Percentiles rank a stretch among this genome's conserved stretches.
These are phyloP conservation scores for Chanos chanos DNA, from an alignment of 2,797 vertebrate genomes.

Conservation along the genomic window DNA sequence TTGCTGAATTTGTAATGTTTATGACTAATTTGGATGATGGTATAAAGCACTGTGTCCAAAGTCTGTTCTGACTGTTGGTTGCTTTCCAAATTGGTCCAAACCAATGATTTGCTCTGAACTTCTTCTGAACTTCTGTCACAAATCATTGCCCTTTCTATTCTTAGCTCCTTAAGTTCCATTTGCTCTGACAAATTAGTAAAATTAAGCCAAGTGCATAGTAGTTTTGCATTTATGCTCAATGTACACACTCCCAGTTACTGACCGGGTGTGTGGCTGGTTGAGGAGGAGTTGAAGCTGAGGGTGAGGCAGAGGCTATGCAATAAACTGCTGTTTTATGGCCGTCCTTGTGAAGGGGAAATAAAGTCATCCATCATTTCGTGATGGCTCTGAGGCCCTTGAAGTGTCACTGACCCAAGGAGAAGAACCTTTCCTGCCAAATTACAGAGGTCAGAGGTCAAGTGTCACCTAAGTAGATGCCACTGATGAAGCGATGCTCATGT, in stretches of 20 bases:
- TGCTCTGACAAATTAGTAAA: too few relatives aligned
- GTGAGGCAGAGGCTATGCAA: conserved; percentile 38
- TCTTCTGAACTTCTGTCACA: too few relatives aligned
- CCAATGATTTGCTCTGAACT: too few relatives aligned
- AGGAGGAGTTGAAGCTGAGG: neutral
- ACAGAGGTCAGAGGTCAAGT: conserved; percentile 47
- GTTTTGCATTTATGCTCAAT: too few relatives aligned
- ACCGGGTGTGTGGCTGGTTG: conserved; percentile 11
- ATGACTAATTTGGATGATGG: too few relatives aligned
- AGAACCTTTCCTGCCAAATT: conserved; percentile 20
- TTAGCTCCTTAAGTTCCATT: too few relatives aligned
- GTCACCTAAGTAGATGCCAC: conserved; percentile 19
- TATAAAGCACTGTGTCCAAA: too few relatives aligned
- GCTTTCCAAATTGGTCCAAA: too few relatives aligned
- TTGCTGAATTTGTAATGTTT: too few relatives aligned
- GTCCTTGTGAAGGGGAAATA: conserved; percentile 55
- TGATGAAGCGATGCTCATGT: conserved; percentile 18
- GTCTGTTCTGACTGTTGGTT: too few relatives aligned
- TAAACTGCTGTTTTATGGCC: conserved; percentile 50
- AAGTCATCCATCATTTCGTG: conserved; percentile 55
- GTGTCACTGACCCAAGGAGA: conserved; percentile 1
- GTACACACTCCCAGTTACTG: neutral
- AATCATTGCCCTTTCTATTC: too few relatives aligned
- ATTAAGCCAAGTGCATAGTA: too few relatives aligned
- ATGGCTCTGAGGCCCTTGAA: conserved; percentile 32